phyloP scores from a whole-genome alignment of 37 sponge, comb jelly and placozoan genomes.

The Amphimedon queenslandica region DNA sequence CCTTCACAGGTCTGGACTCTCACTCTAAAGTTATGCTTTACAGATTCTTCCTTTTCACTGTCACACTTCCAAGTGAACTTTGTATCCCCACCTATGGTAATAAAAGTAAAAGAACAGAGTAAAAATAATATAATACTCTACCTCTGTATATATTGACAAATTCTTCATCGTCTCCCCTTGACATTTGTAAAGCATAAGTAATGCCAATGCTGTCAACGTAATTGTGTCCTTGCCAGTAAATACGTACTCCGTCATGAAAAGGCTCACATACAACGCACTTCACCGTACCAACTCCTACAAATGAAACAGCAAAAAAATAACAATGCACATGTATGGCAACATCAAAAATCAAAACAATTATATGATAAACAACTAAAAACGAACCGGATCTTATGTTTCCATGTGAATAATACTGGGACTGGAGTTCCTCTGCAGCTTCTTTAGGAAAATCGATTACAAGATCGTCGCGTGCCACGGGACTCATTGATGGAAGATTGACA shows the following conservation, averaged over 20 bases:
- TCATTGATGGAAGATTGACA: constrained; percentile 21
- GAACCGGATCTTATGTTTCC: constrained; percentile 23
- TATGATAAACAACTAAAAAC: not conserved
- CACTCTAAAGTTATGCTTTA: constrained; percentile 26
- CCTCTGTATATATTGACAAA: constrained; percentile 1
- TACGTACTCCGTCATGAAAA: constrained; percentile 40
- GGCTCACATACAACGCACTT: constrained; percentile 10
- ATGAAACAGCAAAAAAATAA: not conserved
- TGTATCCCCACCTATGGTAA: constrained; percentile 34
- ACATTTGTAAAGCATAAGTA: constrained; percentile 38
- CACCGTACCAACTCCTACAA: constrained; percentile 26
- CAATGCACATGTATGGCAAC: not conserved
- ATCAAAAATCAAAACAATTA: not conserved
- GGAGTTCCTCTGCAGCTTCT: constrained; percentile 14
- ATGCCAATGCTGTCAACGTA: constrained; percentile 34
- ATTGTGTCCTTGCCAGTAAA: constrained; percentile 38
- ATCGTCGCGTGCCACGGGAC: constrained; percentile 24
- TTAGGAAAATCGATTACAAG: constrained; percentile 16
- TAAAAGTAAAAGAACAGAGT: too few species aligned
- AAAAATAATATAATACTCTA: too few species aligned
- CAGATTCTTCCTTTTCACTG: not conserved
- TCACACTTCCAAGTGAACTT: constrained; percentile 39
- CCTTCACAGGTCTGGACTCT: constrained; percentile 45
- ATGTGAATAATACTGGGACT: constrained; percentile 1
- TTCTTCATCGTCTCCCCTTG: not conserved